These are phyloP conservation scores for Pocillopora meandrina DNA, from an alignment of 92 coral and sea anemone species.

Conservation along the genomic window DNA sequence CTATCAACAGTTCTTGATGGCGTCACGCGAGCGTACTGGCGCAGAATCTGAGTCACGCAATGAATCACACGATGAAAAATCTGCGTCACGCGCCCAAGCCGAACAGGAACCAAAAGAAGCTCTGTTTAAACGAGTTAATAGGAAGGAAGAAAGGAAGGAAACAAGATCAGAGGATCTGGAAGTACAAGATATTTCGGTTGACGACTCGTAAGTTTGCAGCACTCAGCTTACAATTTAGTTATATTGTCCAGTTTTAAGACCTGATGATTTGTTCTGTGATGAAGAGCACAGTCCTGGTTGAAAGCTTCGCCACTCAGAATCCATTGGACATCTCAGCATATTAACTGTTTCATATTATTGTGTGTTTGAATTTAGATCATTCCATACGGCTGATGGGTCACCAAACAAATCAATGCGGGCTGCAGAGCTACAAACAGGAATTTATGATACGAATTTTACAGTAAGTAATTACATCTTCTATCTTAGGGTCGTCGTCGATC, in stretches of 20 bases:
- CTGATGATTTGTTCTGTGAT: too few relatives aligned
- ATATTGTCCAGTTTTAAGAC: too few relatives aligned
- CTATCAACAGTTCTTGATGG: slow-evolving; percentile 80
- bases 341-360: neutral
- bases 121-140: slow-evolving; percentile 53
- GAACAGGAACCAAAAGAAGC: slow-evolving; percentile 38
- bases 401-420: slow-evolving; percentile 63
- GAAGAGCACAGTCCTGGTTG: too few relatives aligned
- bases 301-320: too few relatives aligned
- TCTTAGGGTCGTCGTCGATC: neutral
- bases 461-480: slow-evolving; percentile 17
- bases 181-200: slow-evolving; percentile 79
- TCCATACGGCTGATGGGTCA: slow-evolving; percentile 90
- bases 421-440: slow-evolving; percentile 77
- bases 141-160: slow-evolving; percentile 36
- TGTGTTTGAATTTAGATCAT: slow-evolving; percentile 60
- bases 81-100: slow-evolving; percentile 11
- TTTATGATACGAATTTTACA: slow-evolving; percentile 82
- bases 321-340: neutral
- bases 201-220: slow-evolving; percentile 74
- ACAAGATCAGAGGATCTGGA: slow-evolving; percentile 57
- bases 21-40: slow-evolving; percentile 48
- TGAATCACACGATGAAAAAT: slow-evolving; percentile 31
- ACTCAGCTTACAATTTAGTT: neutral
- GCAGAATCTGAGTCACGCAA: slow-evolving; percentile 19